Percentiles rank a stretch among this genome's conserved stretches.
phyloP scores from a whole-genome alignment of 2,888 invertebrate species.

The Sinodicranocentrus sp. region DNA sequence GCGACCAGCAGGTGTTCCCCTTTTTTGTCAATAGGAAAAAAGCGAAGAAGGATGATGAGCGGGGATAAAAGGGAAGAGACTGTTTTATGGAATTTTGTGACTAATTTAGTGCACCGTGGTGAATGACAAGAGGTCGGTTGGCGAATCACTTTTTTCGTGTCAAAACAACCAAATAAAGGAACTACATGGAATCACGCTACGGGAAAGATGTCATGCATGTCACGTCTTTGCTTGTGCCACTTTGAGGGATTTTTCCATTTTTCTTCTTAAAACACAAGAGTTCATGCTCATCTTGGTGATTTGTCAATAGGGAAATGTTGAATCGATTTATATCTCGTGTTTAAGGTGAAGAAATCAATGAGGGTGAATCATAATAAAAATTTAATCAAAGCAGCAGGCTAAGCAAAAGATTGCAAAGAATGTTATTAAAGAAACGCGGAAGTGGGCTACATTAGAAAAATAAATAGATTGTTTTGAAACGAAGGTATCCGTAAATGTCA shows the following conservation, averaged over 20 bases:
- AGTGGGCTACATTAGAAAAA: too few species aligned
- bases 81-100: constrained; percentile 43
- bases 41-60: too few species aligned
- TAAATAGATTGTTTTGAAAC: too few species aligned
- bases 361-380: too few species aligned
- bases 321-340: constrained; percentile 11
- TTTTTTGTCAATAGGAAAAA: constrained; percentile 1
- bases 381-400: too few species aligned
- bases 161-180: not conserved
- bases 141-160: not conserved
- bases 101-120: constrained; percentile 34
- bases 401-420: too few species aligned
- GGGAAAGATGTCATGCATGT: not conserved
- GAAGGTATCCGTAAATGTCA: too few species aligned
- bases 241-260: too few species aligned
- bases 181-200: not conserved
- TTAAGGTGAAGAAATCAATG: too few species aligned
- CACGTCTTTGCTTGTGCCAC: too few species aligned
- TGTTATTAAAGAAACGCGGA: too few species aligned
- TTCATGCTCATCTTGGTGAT: not conserved
- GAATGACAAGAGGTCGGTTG: constrained; percentile 41
- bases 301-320: not conserved
- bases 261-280: too few species aligned
- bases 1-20: constrained; percentile 57
- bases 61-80: not conserved